A percentile compares a stretch with the other conserved stretches of the same genome.
Conservation (phyloP, 2,888 invertebrate species). For the Drosophila borealis region DNA sequence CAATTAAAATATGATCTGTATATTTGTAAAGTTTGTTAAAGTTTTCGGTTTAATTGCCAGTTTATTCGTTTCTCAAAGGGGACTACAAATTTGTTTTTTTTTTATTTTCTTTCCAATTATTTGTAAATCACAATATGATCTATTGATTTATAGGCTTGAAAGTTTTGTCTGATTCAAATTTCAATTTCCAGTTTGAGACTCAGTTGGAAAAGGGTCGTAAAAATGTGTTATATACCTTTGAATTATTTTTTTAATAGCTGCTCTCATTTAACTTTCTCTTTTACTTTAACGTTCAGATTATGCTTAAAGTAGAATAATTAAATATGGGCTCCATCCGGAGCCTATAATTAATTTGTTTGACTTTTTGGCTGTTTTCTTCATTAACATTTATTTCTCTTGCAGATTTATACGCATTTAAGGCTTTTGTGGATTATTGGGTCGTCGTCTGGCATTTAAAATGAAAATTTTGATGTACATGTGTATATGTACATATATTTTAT, state of each 20-base stretch:
- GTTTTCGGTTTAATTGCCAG: not conserved
- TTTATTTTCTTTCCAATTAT: not conserved
- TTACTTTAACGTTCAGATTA: conserved; percentile 4
- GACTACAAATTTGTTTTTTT: not conserved
- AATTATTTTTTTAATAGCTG: not conserved
- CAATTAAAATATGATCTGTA: conserved; percentile 25
- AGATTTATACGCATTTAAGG: conserved; percentile 14
- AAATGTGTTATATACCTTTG: not conserved
- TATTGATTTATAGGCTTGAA: not conserved
- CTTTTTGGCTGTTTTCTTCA: conserved; percentile 3
- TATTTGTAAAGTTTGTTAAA: not conserved
- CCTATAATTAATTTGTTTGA: conserved; percentile 17
- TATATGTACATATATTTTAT: conserved; percentile 1
- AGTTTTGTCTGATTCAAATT: too few relatives aligned
- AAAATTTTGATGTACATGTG: not conserved
- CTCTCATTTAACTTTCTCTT: conserved; percentile 41
- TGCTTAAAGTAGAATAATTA: not conserved
- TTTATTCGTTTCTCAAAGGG: not conserved
- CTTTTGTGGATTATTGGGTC: conserved; percentile 26
- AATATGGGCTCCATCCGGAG: not conserved
- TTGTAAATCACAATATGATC: not conserved
- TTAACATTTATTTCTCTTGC: conserved; percentile 1
- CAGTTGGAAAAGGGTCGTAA: too few relatives aligned
- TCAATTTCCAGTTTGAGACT: too few relatives aligned
- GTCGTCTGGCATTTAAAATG: conserved; percentile 2